Conservation (phyloP, 1,140 invertebrate genomes). For the Akabosia matsudoensis region DNA sequence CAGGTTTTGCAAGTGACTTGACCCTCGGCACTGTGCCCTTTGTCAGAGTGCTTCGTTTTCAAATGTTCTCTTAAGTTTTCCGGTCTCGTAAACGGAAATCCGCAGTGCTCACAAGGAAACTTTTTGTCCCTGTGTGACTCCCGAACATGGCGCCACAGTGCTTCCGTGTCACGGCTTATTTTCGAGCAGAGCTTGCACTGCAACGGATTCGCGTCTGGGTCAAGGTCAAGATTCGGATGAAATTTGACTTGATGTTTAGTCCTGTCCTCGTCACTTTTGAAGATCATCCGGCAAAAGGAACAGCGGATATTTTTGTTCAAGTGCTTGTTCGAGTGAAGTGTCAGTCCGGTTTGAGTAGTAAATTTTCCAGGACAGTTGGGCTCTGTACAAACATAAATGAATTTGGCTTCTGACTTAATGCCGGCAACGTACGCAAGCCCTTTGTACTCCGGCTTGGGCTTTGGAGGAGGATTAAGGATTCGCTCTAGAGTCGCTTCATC, state of each 20-base stretch:
- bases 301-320: neutral
- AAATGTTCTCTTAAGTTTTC: neutral
- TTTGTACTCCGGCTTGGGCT: neutral
- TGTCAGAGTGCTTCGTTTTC: neutral
- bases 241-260: neutral
- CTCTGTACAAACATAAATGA: neutral
- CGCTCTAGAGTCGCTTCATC: neutral
- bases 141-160: neutral
- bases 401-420: neutral
- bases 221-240: neutral
- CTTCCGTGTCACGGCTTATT: neutral
- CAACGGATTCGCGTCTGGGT: neutral
- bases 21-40: neutral
- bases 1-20: neutral
- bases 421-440: neutral
- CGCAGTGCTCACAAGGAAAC: neutral
- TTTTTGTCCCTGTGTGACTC: neutral
- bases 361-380: neutral
- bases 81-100: neutral
- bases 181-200: neutral
- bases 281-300: neutral
- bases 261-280: neutral
- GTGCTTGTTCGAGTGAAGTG: neutral
- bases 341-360: neutral
- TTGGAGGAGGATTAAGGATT: neutral